Percentiles rank a stretch among this genome's conserved stretches.
Evolutionary conservation across 2,113 vertebrate species (phyloP).

Genomic region (Alethe castanea): DNA sequence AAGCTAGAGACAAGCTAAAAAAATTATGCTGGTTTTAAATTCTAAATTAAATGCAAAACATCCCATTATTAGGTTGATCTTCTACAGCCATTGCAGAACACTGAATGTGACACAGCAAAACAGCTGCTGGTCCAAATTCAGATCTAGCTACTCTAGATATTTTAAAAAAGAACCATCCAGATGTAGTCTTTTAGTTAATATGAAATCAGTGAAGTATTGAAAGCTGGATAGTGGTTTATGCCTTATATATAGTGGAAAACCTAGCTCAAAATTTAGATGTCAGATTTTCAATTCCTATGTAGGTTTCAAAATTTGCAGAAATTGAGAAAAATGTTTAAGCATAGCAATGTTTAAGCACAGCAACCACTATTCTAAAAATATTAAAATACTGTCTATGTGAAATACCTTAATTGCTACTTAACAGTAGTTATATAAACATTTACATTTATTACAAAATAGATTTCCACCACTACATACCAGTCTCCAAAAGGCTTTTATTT

Average conservation of each 20-base stretch:
- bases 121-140: neutral
- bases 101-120: neutral
- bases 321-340: neutral
- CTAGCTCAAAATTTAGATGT: neutral
- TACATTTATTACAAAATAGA: neutral
- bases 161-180: neutral
- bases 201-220: neutral
- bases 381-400: neutral
- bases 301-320: neutral
- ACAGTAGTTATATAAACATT: neutral
- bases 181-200: neutral
- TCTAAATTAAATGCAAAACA: neutral
- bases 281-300: neutral
- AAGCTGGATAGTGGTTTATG: neutral
- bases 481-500: constrained; percentile 21
- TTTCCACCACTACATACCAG: neutral
- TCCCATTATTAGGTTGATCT: neutral
- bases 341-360: neutral
- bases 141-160: neutral
- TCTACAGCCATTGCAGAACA: neutral
- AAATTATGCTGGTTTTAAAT: neutral
- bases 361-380: neutral
- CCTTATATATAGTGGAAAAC: neutral
- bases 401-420: neutral
- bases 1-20: neutral